Conservation (phyloP, 2,113 vertebrate species). For the Myiopsitta monachus region DNA sequence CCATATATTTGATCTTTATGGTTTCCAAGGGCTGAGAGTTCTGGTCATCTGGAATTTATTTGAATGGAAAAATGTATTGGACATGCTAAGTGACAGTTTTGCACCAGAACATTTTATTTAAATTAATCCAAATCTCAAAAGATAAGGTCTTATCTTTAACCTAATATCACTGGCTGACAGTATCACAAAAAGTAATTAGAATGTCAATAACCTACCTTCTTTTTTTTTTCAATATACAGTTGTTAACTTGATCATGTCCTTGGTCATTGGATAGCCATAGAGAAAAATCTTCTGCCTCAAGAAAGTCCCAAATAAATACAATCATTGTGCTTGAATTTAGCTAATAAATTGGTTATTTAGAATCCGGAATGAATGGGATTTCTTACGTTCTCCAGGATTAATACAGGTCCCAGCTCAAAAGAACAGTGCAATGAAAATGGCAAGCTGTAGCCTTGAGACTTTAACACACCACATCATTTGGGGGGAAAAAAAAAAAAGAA, state of each 20-base stretch:
- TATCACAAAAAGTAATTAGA: neutral
- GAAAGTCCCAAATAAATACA: neutral
- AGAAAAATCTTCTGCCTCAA: neutral
- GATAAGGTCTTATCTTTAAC: neutral
- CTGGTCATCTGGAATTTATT: neutral
- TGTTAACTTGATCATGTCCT: neutral
- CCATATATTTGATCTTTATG: neutral
- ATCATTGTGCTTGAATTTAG: neutral
- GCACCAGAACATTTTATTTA: neutral
- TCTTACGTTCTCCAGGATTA: neutral
- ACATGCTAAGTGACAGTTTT: neutral
- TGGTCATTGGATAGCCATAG: neutral
- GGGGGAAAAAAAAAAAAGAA: rapidly evolving
- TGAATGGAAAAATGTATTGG: neutral
- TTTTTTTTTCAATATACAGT: neutral
- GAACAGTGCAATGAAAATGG: neutral
- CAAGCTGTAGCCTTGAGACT: neutral
- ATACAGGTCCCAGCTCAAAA: neutral
- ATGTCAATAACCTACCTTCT: neutral
- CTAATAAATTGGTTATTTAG: neutral
- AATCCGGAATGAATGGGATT: neutral
- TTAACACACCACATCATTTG: neutral
- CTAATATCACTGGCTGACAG: neutral
- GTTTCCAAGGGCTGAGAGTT: neutral
- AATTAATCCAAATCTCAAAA: neutral